Evolutionary conservation across 2,797 vertebrate genomes (phyloP).

Genomic region (Rhyacichthys aspro): DNA sequence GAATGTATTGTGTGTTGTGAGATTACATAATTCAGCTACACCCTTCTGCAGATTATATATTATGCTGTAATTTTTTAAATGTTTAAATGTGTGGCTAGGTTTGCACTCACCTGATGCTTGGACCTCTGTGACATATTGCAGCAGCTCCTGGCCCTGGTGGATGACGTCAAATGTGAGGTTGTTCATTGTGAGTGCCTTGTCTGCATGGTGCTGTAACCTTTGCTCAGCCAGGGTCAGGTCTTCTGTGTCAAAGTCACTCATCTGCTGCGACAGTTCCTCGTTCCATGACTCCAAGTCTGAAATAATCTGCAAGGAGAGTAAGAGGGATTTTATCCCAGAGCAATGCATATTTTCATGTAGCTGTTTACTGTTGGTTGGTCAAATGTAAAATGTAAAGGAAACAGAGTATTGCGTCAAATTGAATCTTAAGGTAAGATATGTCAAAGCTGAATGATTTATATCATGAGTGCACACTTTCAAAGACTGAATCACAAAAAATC

Average conservation of each 20-base stretch:
- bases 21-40: no score
- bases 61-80: no score
- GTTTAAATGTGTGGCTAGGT: no score
- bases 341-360: no score
- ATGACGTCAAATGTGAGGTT: slow-evolving; percentile 98
- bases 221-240: slow-evolving; percentile 97
- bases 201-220: slow-evolving; percentile 95
- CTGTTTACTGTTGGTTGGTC: background rate
- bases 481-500: slow-evolving; percentile 1
- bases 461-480: background rate
- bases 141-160: slow-evolving; percentile 96
- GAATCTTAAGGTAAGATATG: background rate
- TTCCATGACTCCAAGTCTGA: slow-evolving; percentile 99
- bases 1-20: no score
- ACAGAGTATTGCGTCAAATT: background rate
- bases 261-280: slow-evolving; percentile 95
- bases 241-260: slow-evolving; percentile 97
- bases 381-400: background rate
- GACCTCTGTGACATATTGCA: slow-evolving; percentile 98
- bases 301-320: slow-evolving; percentile 85
- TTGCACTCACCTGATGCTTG: slow-evolving; percentile 91
- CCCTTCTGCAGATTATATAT: no score
- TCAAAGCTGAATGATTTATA: slow-evolving; percentile 1
- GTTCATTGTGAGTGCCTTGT: slow-evolving; percentile 98
- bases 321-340: no score